Evolutionary conservation across 2,113 vertebrate species (phyloP).

Genomic region (Azemiops feae): DNA sequence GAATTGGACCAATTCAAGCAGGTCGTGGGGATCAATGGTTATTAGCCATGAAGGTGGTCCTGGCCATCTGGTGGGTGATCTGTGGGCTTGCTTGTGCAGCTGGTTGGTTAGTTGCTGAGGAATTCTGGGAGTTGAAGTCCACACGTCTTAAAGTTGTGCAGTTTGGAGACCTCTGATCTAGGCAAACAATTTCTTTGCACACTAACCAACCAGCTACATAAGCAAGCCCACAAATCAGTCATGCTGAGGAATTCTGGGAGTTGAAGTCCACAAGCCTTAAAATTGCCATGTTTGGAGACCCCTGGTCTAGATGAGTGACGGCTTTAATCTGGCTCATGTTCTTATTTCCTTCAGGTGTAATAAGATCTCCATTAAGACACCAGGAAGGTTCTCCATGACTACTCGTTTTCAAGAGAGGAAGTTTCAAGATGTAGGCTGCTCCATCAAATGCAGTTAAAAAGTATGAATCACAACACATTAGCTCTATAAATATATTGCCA

Average conservation of each 20-base stretch:
- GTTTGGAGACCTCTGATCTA: too few relatives aligned
- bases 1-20: background rate
- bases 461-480: constrained; percentile 57
- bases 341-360: background rate
- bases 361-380: background rate
- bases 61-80: background rate
- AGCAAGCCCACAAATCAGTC: background rate
- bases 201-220: too few relatives aligned
- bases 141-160: too few relatives aligned
- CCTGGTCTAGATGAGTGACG: background rate
- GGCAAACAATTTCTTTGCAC: too few relatives aligned
- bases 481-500: constrained; percentile 64
- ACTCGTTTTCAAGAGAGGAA: background rate
- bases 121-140: too few relatives aligned
- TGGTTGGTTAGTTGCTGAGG: background rate
- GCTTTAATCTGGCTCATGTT: background rate
- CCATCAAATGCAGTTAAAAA: constrained; percentile 25
- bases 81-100: background rate
- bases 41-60: background rate
- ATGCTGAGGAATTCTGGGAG: background rate
- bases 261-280: background rate
- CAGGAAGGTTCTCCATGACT: background rate
- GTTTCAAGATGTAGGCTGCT: constrained; percentile 23
- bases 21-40: background rate
- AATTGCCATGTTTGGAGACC: too few relatives aligned